Evolutionary conservation across 2,113 vertebrate genomes (phyloP).

Genomic region (Otolemur garnettii): DNA sequence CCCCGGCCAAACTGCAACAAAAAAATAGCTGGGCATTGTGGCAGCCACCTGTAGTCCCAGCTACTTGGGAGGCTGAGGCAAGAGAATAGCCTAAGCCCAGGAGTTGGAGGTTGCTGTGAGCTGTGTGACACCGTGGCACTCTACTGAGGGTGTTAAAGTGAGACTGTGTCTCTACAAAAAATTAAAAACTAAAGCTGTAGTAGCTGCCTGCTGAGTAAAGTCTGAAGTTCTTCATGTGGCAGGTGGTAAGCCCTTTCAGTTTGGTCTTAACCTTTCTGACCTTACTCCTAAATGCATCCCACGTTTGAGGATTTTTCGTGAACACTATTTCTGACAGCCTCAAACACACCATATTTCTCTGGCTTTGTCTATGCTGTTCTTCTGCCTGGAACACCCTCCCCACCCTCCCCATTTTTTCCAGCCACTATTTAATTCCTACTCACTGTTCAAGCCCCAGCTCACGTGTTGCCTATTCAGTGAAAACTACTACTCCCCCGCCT

Average conservation of each 20-base stretch:
- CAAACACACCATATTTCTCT: background rate
- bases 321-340: background rate
- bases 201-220: background rate
- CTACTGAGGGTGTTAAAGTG: too few relatives aligned
- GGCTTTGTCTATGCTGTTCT: background rate
- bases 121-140: too few relatives aligned
- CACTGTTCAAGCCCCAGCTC: background rate
- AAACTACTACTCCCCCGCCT: background rate
- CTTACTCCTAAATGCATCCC: background rate
- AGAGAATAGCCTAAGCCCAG: too few relatives aligned
- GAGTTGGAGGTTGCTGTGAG: too few relatives aligned
- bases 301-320: background rate
- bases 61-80: too few relatives aligned
- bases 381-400: background rate
- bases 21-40: too few relatives aligned
- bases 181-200: too few relatives aligned
- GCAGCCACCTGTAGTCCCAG: too few relatives aligned
- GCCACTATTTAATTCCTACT: background rate
- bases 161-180: too few relatives aligned
- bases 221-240: background rate
- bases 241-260: background rate
- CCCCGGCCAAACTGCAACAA: too few relatives aligned
- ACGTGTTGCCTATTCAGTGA: background rate
- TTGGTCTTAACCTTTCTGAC: background rate
- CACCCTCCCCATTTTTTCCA: background rate